Conservation (phyloP, 2,113 vertebrate species). For the Vidua chalybeata region DNA sequence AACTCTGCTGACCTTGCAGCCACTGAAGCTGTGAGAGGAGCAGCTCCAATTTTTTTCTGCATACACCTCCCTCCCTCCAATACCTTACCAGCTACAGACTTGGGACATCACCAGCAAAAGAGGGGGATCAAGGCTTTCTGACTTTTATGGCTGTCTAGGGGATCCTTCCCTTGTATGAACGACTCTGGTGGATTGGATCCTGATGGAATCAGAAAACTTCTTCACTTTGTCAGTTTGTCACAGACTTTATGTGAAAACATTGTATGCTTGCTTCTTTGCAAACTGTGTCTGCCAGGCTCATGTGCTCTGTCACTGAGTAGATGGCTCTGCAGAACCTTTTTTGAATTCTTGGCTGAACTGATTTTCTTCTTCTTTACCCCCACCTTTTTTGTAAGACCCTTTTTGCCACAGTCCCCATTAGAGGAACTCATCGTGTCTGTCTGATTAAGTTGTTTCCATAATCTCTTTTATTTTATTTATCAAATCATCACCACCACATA, state of each 20-base stretch:
- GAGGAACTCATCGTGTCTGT: background rate
- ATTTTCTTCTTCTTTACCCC: background rate
- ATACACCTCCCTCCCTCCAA: accelerated
- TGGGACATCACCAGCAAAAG: accelerated
- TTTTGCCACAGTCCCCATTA: background rate
- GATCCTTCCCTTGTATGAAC: background rate
- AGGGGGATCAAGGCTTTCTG: background rate
- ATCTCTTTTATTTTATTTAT: background rate
- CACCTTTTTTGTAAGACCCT: background rate
- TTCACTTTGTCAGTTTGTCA: background rate
- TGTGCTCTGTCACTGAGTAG: background rate
- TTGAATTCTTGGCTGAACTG: background rate
- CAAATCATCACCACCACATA: background rate
- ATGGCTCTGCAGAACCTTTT: background rate
- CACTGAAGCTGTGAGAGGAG: background rate
- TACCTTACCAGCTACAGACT: background rate
- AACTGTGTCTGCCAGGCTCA: background rate
- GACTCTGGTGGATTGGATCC: background rate
- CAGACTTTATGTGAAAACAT: background rate
- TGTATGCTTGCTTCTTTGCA: background rate
- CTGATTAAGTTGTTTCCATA: background rate
- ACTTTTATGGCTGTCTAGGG: background rate
- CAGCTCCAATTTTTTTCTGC: background rate
- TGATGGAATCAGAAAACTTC: background rate
- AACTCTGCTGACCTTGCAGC: background rate